Percentiles rank a stretch among this genome's conserved stretches.
Evolutionary conservation across 2,888 invertebrate species (phyloP).

Genomic region (Elysia crispata): DNA sequence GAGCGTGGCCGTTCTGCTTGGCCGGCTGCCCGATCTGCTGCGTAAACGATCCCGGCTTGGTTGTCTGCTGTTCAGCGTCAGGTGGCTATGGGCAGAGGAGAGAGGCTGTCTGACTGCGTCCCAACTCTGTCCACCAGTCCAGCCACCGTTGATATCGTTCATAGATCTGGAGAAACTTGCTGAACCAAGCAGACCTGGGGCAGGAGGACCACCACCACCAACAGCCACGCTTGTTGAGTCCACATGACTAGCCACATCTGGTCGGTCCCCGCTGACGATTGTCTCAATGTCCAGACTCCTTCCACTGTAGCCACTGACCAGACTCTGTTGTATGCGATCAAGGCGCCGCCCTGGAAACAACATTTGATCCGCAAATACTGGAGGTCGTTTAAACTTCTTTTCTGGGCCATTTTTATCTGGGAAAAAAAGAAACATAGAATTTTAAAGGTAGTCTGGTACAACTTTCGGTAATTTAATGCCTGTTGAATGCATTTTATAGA

Average conservation of each 20-base stretch:
- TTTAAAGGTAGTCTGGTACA: not conserved
- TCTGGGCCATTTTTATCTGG: not conserved
- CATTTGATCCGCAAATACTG: conserved; percentile 31
- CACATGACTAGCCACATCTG: not conserved
- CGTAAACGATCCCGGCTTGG: not conserved
- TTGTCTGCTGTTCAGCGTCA: not conserved
- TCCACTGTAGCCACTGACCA: conserved; percentile 41
- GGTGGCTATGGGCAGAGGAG: conserved; percentile 13
- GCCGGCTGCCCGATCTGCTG: too few species aligned
- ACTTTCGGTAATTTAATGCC: too few species aligned
- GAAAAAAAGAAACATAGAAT: not conserved
- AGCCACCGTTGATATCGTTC: conserved; percentile 10
- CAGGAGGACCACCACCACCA: not conserved
- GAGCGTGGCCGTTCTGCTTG: not conserved
- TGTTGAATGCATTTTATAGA: too few species aligned
- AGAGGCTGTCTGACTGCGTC: conserved; percentile 2
- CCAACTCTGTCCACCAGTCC: not conserved
- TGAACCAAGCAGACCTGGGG: not conserved
- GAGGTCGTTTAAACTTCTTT: conserved; percentile 29
- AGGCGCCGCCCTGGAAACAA: conserved; percentile 36
- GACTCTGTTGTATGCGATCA: conserved; percentile 32
- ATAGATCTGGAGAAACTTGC: not conserved
- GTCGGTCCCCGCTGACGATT: conserved; percentile 18
- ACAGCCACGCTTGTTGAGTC: not conserved
- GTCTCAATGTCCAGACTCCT: conserved; percentile 27